phyloP scores from a whole-genome alignment of 2,888 invertebrate species.

The Nomada ruficornis region DNA sequence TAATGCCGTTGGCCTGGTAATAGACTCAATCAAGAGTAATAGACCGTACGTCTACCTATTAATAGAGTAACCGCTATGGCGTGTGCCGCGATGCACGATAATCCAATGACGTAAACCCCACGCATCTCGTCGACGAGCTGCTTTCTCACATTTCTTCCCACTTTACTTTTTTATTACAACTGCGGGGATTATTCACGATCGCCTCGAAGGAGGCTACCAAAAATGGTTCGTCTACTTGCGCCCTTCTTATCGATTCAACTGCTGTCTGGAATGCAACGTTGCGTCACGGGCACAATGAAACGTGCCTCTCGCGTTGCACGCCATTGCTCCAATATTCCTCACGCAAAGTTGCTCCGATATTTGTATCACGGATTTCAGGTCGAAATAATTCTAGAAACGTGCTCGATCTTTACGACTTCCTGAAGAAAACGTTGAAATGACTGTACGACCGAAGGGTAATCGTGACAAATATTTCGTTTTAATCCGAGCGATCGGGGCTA shows the following conservation, averaged over 20 bases:
- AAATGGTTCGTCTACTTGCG: constrained; percentile 39
- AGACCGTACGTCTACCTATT: constrained; percentile 75
- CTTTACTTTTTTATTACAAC: neutral
- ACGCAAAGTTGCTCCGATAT: neutral
- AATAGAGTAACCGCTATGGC: constrained; percentile 70
- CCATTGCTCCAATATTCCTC: neutral
- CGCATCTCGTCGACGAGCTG: too few relatives aligned
- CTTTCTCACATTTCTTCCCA: neutral
- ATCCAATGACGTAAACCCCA: constrained; percentile 50
- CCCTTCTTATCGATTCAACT: constrained; percentile 44
- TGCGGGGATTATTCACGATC: constrained; percentile 5
- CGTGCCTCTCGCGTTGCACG: neutral
- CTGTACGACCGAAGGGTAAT: neutral
- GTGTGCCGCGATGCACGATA: constrained; percentile 58
- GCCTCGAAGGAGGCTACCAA: constrained; percentile 26
- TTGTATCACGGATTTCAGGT: neutral
- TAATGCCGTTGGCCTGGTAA: constrained; percentile 75
- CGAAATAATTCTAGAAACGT: neutral
- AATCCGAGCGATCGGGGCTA: neutral
- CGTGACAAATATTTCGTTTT: neutral
- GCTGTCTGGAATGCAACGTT: constrained; percentile 38
- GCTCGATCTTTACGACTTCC: neutral
- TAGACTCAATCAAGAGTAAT: constrained; percentile 79
- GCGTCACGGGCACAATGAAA: constrained; percentile 32
- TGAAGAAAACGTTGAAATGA: neutral